Base-by-base conservation (phyloP, 2,888 invertebrate species). In the Lomographa bimaculata region DNA sequence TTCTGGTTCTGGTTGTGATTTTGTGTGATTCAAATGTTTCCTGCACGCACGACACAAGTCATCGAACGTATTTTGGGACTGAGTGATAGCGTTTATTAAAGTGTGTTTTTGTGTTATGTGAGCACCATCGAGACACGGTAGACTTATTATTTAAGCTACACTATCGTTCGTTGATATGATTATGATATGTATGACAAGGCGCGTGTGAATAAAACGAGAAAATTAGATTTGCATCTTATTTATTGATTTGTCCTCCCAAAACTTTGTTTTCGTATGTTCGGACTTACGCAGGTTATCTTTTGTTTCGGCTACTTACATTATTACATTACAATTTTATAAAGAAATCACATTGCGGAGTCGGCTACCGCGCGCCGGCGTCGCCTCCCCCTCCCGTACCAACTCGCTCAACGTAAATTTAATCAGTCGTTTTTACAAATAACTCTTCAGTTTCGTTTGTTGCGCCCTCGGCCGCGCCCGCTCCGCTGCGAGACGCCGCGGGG, bases 161-260 rank as follows among this genome's bases (percentile, higher is more conserved):
- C n/a, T n/a, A n/a, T n/a, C n/a, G n/a, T n/a, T n/a, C n/a, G n/a
- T n/a, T n/a, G n/a, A n/a, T n/a, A n/a, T n/a, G n/a, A n/a, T n/a
- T n/a, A n/a, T n/a, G n/a, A n/a, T n/a, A n/a, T n/a, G n/a, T n/a
- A n/a, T n/a, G n/a, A n/a, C n/a, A n/a, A n/a, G n/a, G n/a, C n/a
- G n/a, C n/a, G n/a, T n/a, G n/a, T 8, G 72, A 84, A 83, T 78
- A 60, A 84, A 85, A 83, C 75, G 62, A 30, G 23, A 43, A 40
- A 52, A 35, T 20, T 73, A 73, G 79, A 83, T 85, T 85, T 79
- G 77, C 79, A 79, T 86, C 79, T 79, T 84, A 86, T 89, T 89
- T 89, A 89, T 87, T 87, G 79, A 82, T 85, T 79, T 77, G 84
- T 85, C 83, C 85, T 82, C 73, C 72, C 78, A 79, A 75, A 83